Conservation (phyloP, 1,140 invertebrate species). For the Planococcus citri region DNA sequence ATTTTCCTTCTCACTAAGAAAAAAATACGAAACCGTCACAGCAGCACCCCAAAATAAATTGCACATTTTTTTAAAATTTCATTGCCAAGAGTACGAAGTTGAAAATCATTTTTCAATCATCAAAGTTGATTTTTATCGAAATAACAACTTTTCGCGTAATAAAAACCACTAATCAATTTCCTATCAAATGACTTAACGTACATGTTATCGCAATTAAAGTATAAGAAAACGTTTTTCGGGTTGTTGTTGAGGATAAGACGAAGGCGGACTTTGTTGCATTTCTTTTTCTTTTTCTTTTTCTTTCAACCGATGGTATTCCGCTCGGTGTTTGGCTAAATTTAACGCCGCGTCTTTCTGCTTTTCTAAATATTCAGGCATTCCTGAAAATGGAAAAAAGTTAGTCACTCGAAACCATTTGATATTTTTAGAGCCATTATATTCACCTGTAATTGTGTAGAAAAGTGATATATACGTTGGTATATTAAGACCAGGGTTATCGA, state of each 20-base stretch:
- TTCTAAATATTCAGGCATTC: slow-evolving; percentile 26
- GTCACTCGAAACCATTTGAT: background rate
- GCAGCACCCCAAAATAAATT: no score
- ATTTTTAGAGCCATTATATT: slow-evolving; percentile 1
- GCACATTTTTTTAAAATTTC: no score
- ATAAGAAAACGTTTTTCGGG: background rate
- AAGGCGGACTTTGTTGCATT: background rate
- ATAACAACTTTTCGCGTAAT: no score
- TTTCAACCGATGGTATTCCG: background rate
- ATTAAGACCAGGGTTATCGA: slow-evolving; percentile 59
- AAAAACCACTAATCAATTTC: background rate
- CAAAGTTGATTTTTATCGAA: no score
- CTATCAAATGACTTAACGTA: background rate
- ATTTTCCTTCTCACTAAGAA: no score
- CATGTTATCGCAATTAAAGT: background rate
- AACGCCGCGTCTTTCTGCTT: slow-evolving; percentile 24
- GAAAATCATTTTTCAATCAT: no score
- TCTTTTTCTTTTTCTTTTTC: background rate
- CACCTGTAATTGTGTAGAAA: slow-evolving; percentile 28
- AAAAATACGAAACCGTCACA: no score
- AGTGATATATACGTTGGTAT: slow-evolving; percentile 26
- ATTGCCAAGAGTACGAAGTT: no score
- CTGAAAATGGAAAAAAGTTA: slow-evolving; percentile 18
- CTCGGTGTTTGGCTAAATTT: slow-evolving; percentile 17
- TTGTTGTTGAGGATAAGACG: background rate